Conservation (phyloP, 2,113 vertebrate genomes). For the Brachyhypopomus occidentalis region DNA sequence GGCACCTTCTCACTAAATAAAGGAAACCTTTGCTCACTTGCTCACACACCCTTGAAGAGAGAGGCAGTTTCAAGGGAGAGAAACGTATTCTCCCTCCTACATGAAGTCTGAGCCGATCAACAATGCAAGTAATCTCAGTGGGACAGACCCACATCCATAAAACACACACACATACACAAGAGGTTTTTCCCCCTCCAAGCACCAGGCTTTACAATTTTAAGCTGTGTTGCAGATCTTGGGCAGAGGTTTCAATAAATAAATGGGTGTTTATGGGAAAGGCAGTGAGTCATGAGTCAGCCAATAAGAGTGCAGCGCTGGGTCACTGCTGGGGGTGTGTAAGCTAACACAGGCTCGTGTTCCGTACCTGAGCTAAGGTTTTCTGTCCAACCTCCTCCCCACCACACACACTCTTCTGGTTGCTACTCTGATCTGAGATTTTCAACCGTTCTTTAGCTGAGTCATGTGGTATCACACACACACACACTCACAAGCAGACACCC, state of each 20-base stretch:
- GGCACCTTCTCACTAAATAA: conserved; percentile 46
- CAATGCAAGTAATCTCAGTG: conserved; percentile 24
- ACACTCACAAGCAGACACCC: conserved; percentile 26
- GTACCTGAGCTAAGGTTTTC: conserved; percentile 34
- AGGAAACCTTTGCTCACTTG: conserved; percentile 57
- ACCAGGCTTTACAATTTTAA: not conserved
- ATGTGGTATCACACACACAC: conserved; percentile 1
- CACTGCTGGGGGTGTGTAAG: conserved; percentile 30
- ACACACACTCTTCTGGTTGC: not conserved
- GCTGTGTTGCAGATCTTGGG: not conserved
- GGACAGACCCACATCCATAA: conserved; percentile 13
- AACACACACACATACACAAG: conserved; percentile 22
- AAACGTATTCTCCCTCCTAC: conserved; percentile 49
- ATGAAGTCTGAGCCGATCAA: conserved; percentile 30
- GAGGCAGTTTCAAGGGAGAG: conserved; percentile 41
- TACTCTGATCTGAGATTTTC: conserved; percentile 18
- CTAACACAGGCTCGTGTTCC: conserved; percentile 9
- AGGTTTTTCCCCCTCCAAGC: not conserved
- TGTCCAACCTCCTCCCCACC: not conserved
- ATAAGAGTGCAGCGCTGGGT: conserved; percentile 3
- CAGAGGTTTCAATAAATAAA: not conserved
- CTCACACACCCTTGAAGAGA: conserved; percentile 56
- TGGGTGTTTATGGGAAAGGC: conserved; percentile 33
- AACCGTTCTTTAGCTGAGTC: not conserved
- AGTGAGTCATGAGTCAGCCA: not conserved